Evolutionary conservation across 2,888 invertebrate species (phyloP).

Genomic region (Mythimna impura): DNA sequence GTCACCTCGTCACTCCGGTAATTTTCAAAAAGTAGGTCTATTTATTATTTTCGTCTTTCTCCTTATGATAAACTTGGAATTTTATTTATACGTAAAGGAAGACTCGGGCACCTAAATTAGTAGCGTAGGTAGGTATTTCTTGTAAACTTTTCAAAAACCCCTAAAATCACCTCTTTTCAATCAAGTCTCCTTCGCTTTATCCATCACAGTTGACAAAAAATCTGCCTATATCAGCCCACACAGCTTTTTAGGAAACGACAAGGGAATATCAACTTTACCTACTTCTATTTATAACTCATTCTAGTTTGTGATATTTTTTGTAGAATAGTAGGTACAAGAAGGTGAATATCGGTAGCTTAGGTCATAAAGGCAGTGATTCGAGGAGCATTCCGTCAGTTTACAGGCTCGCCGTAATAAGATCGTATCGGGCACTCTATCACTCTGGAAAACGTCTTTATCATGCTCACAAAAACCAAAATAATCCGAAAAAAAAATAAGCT

Average conservation of each 20-base stretch:
- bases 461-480: conserved; percentile 71
- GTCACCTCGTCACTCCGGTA: no score
- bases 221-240: conserved; percentile 79
- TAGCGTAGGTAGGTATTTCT: background rate
- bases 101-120: background rate
- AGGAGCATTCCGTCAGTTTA: conserved; percentile 83
- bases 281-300: conserved; percentile 61
- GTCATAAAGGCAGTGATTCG: conserved; percentile 85
- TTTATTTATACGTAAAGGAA: conserved; percentile 1
- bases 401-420: conserved; percentile 84
- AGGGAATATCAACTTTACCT: conserved; percentile 60
- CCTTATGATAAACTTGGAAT: no score
- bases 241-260: conserved; percentile 50
- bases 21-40: no score
- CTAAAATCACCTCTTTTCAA: conserved; percentile 77
- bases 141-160: conserved; percentile 57
- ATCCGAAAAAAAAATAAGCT: conserved; percentile 20
- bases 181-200: conserved; percentile 80
- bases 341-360: conserved; percentile 82
- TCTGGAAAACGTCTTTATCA: conserved; percentile 83
- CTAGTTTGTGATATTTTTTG: conserved; percentile 55
- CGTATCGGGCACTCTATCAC: conserved; percentile 82
- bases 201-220: conserved; percentile 83
- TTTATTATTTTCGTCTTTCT: no score
- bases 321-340: conserved; percentile 71